Percentiles rank a stretch among this genome's conserved stretches.
phyloP scores from a whole-genome alignment of 2,797 vertebrate species.

The Poeciliopsis infans region DNA sequence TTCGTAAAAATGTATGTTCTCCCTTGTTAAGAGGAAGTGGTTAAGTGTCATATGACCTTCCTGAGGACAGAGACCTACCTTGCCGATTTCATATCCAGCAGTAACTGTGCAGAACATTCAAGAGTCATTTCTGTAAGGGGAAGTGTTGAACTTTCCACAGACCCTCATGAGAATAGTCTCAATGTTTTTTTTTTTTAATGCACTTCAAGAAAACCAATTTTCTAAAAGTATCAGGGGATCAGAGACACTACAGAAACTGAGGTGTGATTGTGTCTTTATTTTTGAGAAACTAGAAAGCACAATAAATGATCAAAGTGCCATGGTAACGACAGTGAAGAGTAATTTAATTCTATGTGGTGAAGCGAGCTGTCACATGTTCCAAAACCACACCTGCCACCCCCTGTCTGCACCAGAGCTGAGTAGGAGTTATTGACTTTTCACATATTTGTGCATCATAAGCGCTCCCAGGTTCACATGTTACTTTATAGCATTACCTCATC shows the following conservation, averaged over 20 bases:
- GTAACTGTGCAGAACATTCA: conserved; percentile 51
- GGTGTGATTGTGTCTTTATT: conserved; percentile 61
- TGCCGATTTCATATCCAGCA: conserved; percentile 67
- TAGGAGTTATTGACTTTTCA: conserved; percentile 25
- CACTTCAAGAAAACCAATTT: not conserved
- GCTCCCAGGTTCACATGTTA: conserved; percentile 14
- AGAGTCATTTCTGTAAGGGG: conserved; percentile 45
- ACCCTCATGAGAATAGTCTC: conserved; percentile 9
- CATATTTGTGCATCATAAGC: conserved; percentile 25
- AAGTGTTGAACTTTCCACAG: conserved; percentile 66
- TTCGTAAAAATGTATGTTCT: conserved; percentile 22
- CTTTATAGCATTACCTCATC: conserved; percentile 17
- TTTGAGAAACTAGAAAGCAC: conserved; percentile 34
- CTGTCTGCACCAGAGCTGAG: conserved; percentile 16
- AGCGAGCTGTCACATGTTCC: conserved; percentile 25
- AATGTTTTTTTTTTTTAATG: not conserved
- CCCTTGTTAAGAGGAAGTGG: conserved; percentile 66
- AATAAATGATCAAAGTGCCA: conserved; percentile 19
- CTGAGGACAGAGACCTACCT: conserved; percentile 54
- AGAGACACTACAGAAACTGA: not conserved
- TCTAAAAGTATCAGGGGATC: not conserved
- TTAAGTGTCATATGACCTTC: conserved; percentile 62
- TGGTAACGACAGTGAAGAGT: not conserved
- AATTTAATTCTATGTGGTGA: conserved; percentile 26
- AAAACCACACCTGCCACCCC: conserved; percentile 45